Conservation (phyloP, 92 coral and sea anemone species). For the Zoanthus gigantus region DNA sequence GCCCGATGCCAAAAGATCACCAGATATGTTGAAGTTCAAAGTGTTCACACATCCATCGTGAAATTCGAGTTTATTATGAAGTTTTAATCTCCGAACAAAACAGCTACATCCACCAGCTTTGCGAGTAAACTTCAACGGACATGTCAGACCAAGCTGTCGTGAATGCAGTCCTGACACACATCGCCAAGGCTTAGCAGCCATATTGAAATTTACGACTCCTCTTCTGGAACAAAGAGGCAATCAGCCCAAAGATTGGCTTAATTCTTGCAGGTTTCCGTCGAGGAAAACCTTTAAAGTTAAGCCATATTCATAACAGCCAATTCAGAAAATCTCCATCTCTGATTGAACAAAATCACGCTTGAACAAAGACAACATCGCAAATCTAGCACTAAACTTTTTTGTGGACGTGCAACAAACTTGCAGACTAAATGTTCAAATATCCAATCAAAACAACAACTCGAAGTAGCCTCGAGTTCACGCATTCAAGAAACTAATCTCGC, state of each 20-base stretch:
- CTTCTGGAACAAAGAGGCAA: not conserved
- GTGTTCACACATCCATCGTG: conserved; percentile 99
- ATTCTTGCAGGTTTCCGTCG: not conserved
- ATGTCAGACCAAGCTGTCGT: conserved; percentile 89
- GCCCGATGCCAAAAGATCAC: conserved; percentile 93
- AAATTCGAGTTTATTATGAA: conserved; percentile 76
- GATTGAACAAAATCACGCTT: not conserved
- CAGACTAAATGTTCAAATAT: conserved; percentile 6
- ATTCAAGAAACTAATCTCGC: not conserved
- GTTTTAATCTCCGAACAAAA: conserved; percentile 80
- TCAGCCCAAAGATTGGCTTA: not conserved
- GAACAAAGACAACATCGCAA: not conserved
- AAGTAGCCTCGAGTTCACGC: conserved; percentile 15
- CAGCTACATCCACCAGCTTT: conserved; percentile 85
- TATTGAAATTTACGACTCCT: conserved; percentile 59
- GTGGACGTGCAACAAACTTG: conserved; percentile 3
- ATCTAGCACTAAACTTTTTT: not conserved
- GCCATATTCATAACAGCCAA: conserved; percentile 8
- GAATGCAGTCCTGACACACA: conserved; percentile 74
- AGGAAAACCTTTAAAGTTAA: conserved; percentile 4
- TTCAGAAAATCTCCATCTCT: conserved; percentile 10
- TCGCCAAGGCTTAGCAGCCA: conserved; percentile 68
- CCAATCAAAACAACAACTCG: conserved; percentile 36
- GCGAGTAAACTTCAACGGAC: conserved; percentile 81
- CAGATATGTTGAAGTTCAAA: conserved; percentile 86